Conservation (phyloP, 2,888 invertebrate genomes). For the Diarsia rubi region DNA sequence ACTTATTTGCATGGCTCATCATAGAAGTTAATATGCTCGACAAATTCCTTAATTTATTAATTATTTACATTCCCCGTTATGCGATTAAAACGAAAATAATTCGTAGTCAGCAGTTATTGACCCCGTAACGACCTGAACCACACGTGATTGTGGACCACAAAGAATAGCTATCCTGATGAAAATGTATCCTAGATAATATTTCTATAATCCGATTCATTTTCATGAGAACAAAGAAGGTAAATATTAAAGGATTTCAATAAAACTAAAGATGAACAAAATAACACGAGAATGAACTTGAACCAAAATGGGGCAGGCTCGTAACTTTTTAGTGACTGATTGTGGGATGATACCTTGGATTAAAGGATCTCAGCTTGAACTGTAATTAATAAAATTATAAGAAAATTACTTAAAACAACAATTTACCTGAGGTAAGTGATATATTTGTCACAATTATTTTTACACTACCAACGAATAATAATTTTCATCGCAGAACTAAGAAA, state of each 20-base stretch:
- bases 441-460: conserved; percentile 91
- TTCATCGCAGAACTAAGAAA: conserved; percentile 85
- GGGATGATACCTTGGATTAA: conserved; percentile 58
- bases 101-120: conserved; percentile 86
- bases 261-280: conserved; percentile 74
- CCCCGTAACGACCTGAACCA: conserved; percentile 87
- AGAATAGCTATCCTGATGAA: conserved; percentile 67
- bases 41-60: conserved; percentile 17
- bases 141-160: conserved; percentile 88
- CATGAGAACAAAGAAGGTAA: conserved; percentile 6
- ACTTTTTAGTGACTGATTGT: conserved; percentile 68
- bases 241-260: conserved; percentile 25
- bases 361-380: conserved; percentile 47
- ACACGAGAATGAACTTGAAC: conserved; percentile 83
- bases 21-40: neutral
- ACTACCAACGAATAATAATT: conserved; percentile 89
- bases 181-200: conserved; percentile 31
- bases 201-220: conserved; percentile 11
- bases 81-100: conserved; percentile 70
- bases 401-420: conserved; percentile 78
- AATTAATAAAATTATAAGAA: conserved; percentile 45
- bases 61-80: conserved; percentile 29
- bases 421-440: conserved; percentile 87
- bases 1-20: conserved; percentile 4
- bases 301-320: conserved; percentile 83